phyloP scores from a whole-genome alignment of 2,113 vertebrate genomes.

The Glaucomys volans region DNA sequence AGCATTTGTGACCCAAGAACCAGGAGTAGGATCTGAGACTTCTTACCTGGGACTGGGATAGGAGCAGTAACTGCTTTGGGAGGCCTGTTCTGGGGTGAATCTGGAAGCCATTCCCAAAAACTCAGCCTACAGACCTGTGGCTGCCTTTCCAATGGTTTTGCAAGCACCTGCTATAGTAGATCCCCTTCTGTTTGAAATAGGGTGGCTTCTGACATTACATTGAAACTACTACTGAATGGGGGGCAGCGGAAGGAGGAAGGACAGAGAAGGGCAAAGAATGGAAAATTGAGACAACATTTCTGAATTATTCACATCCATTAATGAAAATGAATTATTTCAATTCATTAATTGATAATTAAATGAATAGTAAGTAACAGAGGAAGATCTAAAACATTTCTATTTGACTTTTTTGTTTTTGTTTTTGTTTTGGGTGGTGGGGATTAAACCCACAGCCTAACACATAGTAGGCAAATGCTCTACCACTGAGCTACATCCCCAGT shows the following conservation, averaged over 20 bases:
- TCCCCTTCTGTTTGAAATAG: background rate
- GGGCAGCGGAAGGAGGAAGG: background rate
- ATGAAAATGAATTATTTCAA: slow-evolving; percentile 61
- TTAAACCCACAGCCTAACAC: too few relatives aligned
- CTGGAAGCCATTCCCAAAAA: background rate
- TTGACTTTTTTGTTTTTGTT: background rate
- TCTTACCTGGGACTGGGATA: background rate
- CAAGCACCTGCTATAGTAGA: background rate
- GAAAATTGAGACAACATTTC: background rate
- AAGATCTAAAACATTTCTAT: slow-evolving; percentile 48
- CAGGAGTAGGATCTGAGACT: background rate
- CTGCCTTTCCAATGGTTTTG: background rate
- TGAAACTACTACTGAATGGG: background rate
- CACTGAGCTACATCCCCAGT: too few relatives aligned
- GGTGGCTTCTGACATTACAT: background rate
- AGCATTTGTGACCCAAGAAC: background rate
- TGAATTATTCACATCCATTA: slow-evolving; percentile 41
- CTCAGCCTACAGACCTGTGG: background rate
- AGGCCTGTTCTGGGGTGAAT: background rate
- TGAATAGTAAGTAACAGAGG: slow-evolving; percentile 50
- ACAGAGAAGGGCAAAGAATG: slow-evolving; percentile 14
- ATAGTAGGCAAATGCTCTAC: too few relatives aligned
- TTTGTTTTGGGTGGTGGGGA: too few relatives aligned
- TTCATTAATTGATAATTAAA: slow-evolving; percentile 59
- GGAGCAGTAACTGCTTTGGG: background rate